Evolutionary conservation across 2,888 invertebrate species (phyloP).

Genomic region (Arctia plantaginis): DNA sequence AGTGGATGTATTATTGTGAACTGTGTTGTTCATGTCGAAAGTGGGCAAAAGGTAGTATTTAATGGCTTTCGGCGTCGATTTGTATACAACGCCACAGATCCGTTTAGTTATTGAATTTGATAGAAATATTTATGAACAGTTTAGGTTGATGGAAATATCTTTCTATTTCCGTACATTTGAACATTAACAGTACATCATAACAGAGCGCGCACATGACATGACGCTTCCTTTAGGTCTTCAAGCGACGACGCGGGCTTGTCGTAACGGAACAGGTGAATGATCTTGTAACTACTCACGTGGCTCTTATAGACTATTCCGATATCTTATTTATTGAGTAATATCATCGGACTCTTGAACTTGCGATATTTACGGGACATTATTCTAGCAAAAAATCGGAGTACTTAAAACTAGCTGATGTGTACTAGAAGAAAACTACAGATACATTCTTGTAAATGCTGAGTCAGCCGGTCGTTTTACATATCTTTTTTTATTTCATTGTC

Average conservation of each 20-base stretch:
- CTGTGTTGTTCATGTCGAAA: neutral
- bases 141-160: constrained; percentile 8
- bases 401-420: neutral
- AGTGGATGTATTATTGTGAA: neutral
- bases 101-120: constrained; percentile 18
- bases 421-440: neutral
- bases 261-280: constrained; percentile 4
- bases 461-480: neutral
- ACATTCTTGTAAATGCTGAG: neutral
- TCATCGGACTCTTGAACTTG: neutral
- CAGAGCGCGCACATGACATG: neutral
- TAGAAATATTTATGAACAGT: constrained; percentile 14
- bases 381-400: neutral
- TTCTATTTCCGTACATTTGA: neutral
- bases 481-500: too few species aligned
- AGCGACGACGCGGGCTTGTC: neutral
- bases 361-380: neutral
- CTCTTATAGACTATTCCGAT: neutral
- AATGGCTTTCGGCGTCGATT: neutral
- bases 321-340: constrained; percentile 1
- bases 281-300: neutral
- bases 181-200: constrained; percentile 1
- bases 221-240: neutral
- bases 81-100: neutral
- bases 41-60: neutral